Conservation (phyloP, 2,888 invertebrate species). For the Epicampocera succincta region DNA sequence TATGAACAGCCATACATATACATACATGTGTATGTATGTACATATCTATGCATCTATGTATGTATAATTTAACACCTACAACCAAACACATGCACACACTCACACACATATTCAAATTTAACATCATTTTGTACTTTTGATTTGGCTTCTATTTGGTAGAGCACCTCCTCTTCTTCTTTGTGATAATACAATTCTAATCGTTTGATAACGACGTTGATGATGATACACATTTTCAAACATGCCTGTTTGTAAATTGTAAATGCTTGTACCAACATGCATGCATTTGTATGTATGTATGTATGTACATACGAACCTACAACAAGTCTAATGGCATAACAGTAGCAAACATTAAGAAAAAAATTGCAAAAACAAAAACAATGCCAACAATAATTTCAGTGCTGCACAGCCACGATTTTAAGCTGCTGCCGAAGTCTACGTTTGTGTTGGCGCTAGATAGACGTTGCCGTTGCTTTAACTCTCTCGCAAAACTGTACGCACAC, state of each 20-base stretch:
- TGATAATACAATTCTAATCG: slow-evolving; percentile 66
- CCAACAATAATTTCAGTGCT: slow-evolving; percentile 15
- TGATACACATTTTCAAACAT: slow-evolving; percentile 31
- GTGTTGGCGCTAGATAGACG: slow-evolving; percentile 28
- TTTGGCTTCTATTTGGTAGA: slow-evolving; percentile 34
- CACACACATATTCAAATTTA: slow-evolving; percentile 2
- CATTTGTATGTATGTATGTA: background rate
- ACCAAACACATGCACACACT: background rate
- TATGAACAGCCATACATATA: slow-evolving; percentile 13
- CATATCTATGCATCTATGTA: no score
- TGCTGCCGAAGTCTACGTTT: slow-evolving; percentile 16
- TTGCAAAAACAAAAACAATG: background rate
- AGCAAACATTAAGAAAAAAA: slow-evolving; percentile 25
- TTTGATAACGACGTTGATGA: slow-evolving; percentile 60
- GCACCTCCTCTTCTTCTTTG: slow-evolving; percentile 27
- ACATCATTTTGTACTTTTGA: slow-evolving; percentile 38
- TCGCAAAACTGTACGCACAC: background rate
- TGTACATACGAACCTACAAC: background rate
- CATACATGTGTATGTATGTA: no score
- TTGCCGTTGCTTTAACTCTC: slow-evolving; percentile 23
- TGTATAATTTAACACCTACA: slow-evolving; percentile 15
- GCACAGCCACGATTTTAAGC: slow-evolving; percentile 14
- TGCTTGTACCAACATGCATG: background rate
- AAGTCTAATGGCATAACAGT: slow-evolving; percentile 39
- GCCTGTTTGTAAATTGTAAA: slow-evolving; percentile 17